Evolutionary conservation across 2,888 invertebrate species (phyloP).

Genomic region (Hoplodrina ambigua): DNA sequence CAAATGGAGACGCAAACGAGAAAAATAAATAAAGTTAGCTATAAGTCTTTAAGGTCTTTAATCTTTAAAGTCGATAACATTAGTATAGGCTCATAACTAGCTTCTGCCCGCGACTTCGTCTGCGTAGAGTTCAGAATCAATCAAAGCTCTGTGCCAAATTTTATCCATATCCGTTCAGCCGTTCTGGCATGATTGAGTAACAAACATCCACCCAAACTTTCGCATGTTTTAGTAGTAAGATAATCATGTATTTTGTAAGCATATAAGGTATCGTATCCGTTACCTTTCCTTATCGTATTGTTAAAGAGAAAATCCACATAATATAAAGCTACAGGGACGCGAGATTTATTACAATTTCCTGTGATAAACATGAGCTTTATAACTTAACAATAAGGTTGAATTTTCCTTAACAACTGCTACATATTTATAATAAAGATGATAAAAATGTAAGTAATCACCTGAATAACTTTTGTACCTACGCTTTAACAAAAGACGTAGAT

Average conservation of each 20-base stretch:
- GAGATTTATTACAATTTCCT: constrained; percentile 26
- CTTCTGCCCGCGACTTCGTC: too few species aligned
- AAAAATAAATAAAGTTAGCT: too few species aligned
- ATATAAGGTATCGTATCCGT: not conserved
- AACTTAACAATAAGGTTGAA: not conserved
- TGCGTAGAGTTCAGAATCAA: too few species aligned
- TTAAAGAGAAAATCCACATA: constrained; percentile 22
- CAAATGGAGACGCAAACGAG: not conserved
- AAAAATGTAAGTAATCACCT: not conserved
- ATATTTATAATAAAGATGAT: not conserved
- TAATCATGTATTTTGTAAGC: not conserved
- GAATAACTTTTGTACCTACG: not conserved
- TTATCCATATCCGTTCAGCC: too few species aligned
- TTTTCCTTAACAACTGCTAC: constrained; percentile 3
- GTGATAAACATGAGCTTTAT: not conserved
- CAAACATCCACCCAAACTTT: not conserved
- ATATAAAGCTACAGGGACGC: constrained; percentile 10
- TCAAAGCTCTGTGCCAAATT: too few species aligned
- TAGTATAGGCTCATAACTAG: too few species aligned
- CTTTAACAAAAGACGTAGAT: not conserved
- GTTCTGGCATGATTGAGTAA: too few species aligned
- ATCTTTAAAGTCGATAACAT: not conserved
- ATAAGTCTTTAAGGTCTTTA: not conserved
- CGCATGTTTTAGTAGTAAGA: too few species aligned
- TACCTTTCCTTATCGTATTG: constrained; percentile 25